Percentiles rank a stretch among this genome's conserved stretches.
Conservation (phyloP, 2,797 vertebrate species). For the Aphelocoma californica region DNA sequence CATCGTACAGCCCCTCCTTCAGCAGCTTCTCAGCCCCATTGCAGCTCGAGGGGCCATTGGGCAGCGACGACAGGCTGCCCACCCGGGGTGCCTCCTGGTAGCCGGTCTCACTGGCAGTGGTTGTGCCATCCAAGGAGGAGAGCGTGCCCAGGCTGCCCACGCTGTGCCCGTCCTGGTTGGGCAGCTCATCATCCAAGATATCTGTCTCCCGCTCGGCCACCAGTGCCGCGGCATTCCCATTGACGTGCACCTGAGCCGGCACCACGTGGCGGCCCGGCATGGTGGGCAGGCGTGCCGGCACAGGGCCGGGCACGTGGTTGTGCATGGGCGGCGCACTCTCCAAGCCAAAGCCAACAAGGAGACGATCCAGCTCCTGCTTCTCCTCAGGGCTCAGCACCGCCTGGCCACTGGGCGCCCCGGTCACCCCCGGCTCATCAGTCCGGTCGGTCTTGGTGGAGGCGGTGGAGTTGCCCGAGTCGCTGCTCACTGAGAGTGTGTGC, state of each 20-base stretch:
- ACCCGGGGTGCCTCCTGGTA: slow-evolving; percentile 69
- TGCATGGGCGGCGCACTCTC: slow-evolving; percentile 83
- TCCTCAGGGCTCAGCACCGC: slow-evolving; percentile 83
- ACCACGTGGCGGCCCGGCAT: slow-evolving; percentile 83
- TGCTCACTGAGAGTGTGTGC: slow-evolving; percentile 96
- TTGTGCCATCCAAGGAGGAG: slow-evolving; percentile 88
- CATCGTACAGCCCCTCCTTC: slow-evolving; percentile 47
- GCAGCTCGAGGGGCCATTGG: slow-evolving; percentile 72
- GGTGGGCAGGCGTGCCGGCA: neutral
- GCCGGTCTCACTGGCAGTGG: slow-evolving; percentile 71
- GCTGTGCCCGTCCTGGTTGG: slow-evolving; percentile 90
- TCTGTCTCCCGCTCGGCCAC: slow-evolving; percentile 92
- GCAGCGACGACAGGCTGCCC: slow-evolving; percentile 68
- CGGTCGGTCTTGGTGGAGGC: slow-evolving; percentile 97
- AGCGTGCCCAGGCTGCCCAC: slow-evolving; percentile 92
- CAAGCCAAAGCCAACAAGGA: slow-evolving; percentile 90
- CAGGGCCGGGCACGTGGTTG: slow-evolving; percentile 62
- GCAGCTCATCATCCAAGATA: slow-evolving; percentile 94
- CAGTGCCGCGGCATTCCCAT: slow-evolving; percentile 78
- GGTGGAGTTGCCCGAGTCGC: slow-evolving; percentile 96
- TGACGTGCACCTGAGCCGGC: slow-evolving; percentile 94
- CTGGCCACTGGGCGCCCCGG: slow-evolving; percentile 57
- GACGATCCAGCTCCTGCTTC: slow-evolving; percentile 90
- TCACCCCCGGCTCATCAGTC: slow-evolving; percentile 85
- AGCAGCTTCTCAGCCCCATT: slow-evolving; percentile 72